phyloP scores from a whole-genome alignment of 2,888 invertebrate genomes.

The Onchidella celtica region DNA sequence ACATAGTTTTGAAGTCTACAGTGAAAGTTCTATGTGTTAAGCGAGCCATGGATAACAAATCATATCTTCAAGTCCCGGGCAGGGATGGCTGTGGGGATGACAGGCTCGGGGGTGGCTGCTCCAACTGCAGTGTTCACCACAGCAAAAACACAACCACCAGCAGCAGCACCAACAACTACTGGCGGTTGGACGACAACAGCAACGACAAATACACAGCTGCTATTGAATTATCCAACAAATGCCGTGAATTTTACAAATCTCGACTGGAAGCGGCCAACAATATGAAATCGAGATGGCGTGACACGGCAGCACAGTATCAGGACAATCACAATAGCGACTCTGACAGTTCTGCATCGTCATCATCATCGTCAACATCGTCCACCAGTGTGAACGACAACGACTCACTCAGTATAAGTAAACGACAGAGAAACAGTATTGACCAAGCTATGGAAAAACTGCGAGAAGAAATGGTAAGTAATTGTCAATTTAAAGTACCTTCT shows the following conservation, averaged over 20 bases:
- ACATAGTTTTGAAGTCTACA: not conserved
- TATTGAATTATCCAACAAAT: constrained; percentile 67
- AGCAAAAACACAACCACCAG: no score
- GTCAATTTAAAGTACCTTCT: no score
- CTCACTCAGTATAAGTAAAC: not conserved
- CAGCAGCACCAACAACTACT: not conserved
- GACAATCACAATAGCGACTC: not conserved
- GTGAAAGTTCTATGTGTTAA: not conserved
- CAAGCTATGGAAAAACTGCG: constrained; percentile 67
- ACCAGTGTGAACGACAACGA: not conserved
- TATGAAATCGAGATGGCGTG: constrained; percentile 52
- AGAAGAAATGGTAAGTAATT: constrained; percentile 72
- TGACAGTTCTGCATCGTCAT: not conserved
- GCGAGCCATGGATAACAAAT: not conserved
- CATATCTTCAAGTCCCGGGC: constrained; percentile 23
- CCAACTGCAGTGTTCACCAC: no score
- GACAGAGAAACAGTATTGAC: constrained; percentile 58
- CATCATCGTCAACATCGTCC: constrained; percentile 21
- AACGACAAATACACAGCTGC: constrained; percentile 59
- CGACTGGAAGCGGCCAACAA: constrained; percentile 57
- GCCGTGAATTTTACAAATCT: constrained; percentile 63
- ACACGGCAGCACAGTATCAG: not conserved
- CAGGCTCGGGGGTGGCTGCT: not conserved
- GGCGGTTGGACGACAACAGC: not conserved
- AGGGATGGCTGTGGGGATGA: not conserved